Percentiles rank a stretch among this genome's conserved stretches.
These are phyloP conservation scores for Trematocara stigmaticum DNA, from an alignment of 2,113 vertebrate genomes.

Conservation along the genomic window DNA sequence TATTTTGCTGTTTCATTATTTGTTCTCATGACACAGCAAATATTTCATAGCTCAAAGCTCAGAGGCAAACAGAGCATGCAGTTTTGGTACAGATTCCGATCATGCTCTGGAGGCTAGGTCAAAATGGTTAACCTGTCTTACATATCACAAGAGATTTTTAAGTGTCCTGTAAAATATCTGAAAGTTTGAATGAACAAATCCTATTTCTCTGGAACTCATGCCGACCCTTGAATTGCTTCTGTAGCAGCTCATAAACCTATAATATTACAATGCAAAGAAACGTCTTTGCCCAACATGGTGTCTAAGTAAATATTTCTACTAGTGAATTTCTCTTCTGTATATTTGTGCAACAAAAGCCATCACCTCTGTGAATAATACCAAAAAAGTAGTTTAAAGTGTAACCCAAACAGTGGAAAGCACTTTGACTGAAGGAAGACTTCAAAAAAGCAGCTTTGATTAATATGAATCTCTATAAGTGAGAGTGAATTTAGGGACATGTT, in stretches of 20 bases:
- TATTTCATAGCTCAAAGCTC: not conserved
- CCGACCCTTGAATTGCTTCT: constrained; percentile 8
- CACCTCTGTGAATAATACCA: not conserved
- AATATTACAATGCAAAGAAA: not conserved
- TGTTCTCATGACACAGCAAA: constrained; percentile 51
- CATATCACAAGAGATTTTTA: not conserved
- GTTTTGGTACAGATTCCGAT: not conserved
- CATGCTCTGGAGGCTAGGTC: not conserved
- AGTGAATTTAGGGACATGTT: constrained; percentile 25
- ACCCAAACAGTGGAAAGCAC: not conserved
- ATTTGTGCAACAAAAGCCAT: not conserved
- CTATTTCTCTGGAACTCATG: not conserved
- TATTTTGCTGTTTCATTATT: constrained; percentile 10
- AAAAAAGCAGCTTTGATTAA: not conserved
- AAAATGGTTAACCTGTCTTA: constrained; percentile 7
- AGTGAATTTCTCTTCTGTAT: not conserved
- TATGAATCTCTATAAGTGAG: not conserved
- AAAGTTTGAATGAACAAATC: constrained; percentile 13
- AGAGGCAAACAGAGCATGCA: not conserved
- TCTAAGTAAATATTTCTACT: not conserved
- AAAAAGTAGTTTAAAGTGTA: not conserved
- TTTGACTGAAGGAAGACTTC: not conserved
- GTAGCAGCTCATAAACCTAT: not conserved
- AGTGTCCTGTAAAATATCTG: not conserved
- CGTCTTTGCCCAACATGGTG: not conserved